Base-by-base conservation (phyloP, 2,888 invertebrate species). In the Entomobrya proxima region DNA sequence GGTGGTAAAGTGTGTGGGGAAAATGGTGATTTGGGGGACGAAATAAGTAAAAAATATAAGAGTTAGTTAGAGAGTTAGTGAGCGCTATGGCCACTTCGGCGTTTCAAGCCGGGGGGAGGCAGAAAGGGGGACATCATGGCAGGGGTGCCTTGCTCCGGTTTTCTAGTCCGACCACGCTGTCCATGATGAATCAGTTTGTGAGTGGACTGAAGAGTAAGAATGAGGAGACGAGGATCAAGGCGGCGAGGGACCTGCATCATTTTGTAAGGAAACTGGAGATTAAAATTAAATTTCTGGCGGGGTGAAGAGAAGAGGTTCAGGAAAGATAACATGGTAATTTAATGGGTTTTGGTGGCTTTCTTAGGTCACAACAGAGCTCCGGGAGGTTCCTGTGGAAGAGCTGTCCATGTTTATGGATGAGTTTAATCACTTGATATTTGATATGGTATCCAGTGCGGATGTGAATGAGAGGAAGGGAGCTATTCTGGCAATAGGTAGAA, bases 391-490 rank as follows among this genome's bases (percentile, higher is more conserved):
- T 0, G 95, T 95, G 85, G 98, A 98, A 91, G 98, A 98, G 91
- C 94, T 98, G 88, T 95, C 96, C 30, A 94, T 95, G 86, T 98
- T 98, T 92, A 95, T 98, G 92, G 98, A 98, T 91, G 97, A 97
- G 90, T 97, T 98, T 91, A 98, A 98, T 92, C 96, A 97, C 91
- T 96, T 97, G 91, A 98, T 98, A 89, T 97, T 97, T 92, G 97
- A 98, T 92, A 97, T 98, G 98, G 97, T 98, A 2, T 96, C 97
- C 15, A 96, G 97, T 90, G 95, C 95, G 64, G 98, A 98, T 92
- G 95, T 96, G 44, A 96, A 97, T 92, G 98, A 98, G 92, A 97
- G 97, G 91, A 98, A 98, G 92, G 98, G 98, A 85, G 98, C 98
- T 79, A 98, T 98, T 88, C 92, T 98, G 81, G 98, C 98, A 7